phyloP scores from a whole-genome alignment of 2,113 vertebrate species.

The Mionectes macconnelli region DNA sequence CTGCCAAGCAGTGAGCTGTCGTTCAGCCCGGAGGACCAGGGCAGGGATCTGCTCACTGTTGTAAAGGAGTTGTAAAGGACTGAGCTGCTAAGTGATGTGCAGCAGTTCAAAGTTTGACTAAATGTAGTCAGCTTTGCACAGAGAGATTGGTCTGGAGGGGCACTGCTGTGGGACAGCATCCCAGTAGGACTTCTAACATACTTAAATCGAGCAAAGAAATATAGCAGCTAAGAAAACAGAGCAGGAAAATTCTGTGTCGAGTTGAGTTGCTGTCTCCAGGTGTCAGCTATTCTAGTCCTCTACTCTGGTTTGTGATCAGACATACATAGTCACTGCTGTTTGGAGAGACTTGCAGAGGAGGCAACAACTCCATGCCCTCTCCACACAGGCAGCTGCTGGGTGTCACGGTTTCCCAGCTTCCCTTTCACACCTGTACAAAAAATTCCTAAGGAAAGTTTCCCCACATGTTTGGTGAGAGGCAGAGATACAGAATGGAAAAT shows the following conservation, averaged over 20 bases:
- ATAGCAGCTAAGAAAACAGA: neutral
- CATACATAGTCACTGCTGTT: fast-evolving
- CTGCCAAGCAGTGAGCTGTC: fast-evolving
- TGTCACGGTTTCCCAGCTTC: fast-evolving
- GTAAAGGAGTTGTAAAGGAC: neutral
- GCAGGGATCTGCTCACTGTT: neutral
- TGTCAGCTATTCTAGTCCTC: neutral
- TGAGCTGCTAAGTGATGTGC: neutral
- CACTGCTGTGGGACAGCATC: neutral
- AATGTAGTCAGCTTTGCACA: neutral
- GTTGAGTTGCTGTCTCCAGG: neutral
- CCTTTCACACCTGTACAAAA: neutral
- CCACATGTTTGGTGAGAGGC: neutral
- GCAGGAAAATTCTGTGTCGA: neutral
- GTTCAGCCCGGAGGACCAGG: neutral
- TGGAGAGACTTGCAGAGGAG: neutral
- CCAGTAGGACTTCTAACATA: neutral
- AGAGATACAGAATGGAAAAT: conserved; percentile 32
- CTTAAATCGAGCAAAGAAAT: neutral
- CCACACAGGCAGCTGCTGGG: neutral
- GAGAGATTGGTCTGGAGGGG: neutral
- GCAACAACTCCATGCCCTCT: neutral
- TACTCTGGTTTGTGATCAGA: neutral
- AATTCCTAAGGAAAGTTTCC: neutral
- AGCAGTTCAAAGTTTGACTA: neutral